Evolutionary conservation across 2,113 vertebrate genomes (phyloP).

Genomic region (Rhagologus leucostigma): DNA sequence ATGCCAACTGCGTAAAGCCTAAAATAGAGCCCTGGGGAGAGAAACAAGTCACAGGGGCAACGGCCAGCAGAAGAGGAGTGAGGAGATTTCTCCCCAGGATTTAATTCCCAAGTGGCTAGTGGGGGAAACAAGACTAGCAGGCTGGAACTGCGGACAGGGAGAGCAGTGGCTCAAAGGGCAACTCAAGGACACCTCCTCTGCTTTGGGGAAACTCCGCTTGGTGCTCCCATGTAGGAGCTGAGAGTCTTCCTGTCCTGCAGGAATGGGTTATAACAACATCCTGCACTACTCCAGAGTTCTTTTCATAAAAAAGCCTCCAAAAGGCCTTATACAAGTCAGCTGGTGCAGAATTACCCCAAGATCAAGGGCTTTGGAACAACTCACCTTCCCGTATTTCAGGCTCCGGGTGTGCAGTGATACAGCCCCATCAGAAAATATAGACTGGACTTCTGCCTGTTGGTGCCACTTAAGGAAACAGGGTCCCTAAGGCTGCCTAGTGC

Average conservation of each 20-base stretch:
- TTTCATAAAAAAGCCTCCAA: not conserved
- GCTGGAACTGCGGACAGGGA: not conserved
- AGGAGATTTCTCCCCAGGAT: not conserved
- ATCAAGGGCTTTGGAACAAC: not conserved
- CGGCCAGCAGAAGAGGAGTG: not conserved
- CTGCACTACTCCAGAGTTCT: not conserved
- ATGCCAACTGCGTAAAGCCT: not conserved
- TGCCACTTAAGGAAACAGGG: conserved; percentile 59
- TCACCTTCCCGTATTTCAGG: conserved; percentile 95
- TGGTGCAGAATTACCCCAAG: not conserved
- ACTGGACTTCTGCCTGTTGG: conserved; percentile 92
- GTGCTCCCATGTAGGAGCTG: fast-evolving
- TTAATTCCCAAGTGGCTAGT: not conserved
- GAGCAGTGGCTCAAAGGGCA: not conserved
- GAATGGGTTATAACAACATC: not conserved
- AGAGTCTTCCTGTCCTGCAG: not conserved
- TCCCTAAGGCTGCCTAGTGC: not conserved
- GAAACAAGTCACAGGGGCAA: not conserved
- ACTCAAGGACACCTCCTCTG: not conserved
- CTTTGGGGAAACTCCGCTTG: not conserved
- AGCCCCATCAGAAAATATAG: conserved; percentile 91
- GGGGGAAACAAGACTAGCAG: not conserved
- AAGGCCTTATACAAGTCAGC: not conserved
- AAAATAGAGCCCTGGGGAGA: not conserved
- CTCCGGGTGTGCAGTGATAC: conserved; percentile 93